These are phyloP conservation scores for Pseudocheirus occidentalis DNA, from an alignment of 2,797 vertebrate species.

Conservation along the genomic window DNA sequence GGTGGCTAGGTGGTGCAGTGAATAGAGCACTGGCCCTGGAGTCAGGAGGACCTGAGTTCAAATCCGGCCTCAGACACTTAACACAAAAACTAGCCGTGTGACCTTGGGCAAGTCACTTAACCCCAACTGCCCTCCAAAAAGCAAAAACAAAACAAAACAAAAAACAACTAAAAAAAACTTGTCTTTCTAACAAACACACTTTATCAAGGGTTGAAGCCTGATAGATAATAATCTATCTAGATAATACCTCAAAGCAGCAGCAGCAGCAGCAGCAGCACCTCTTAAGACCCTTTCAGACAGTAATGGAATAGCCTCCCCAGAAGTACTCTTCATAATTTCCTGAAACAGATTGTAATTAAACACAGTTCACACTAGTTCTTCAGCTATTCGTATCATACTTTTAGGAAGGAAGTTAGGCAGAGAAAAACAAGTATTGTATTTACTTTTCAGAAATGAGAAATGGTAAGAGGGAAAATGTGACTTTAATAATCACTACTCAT, in stretches of 20 bases:
- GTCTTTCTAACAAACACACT: not conserved
- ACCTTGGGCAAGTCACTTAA: too few relatives aligned
- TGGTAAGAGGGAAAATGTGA: not conserved
- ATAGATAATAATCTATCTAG: not conserved
- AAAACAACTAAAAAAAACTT: too few relatives aligned
- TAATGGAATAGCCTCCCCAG: not conserved
- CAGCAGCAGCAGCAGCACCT: not conserved
- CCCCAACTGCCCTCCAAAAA: too few relatives aligned
- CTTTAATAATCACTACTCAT: not conserved
- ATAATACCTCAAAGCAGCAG: not conserved
- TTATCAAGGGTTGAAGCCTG: not conserved
- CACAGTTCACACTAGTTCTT: not conserved
- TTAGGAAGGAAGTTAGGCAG: not conserved
- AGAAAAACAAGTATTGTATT: not conserved
- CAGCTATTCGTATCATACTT: not conserved
- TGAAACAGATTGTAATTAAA: constrained; percentile 19
- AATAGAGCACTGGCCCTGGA: too few relatives aligned
- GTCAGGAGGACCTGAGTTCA: too few relatives aligned
- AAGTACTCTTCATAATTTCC: constrained; percentile 6
- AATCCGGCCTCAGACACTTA: too few relatives aligned
- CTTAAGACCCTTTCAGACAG: not conserved
- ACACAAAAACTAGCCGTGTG: too few relatives aligned
- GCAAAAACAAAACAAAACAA: too few relatives aligned
- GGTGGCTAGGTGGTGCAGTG: too few relatives aligned
- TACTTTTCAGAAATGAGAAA: not conserved